These are phyloP conservation scores for Xenopus laevis DNA, from an alignment of 2,113 vertebrate genomes.

Conservation along the genomic window DNA sequence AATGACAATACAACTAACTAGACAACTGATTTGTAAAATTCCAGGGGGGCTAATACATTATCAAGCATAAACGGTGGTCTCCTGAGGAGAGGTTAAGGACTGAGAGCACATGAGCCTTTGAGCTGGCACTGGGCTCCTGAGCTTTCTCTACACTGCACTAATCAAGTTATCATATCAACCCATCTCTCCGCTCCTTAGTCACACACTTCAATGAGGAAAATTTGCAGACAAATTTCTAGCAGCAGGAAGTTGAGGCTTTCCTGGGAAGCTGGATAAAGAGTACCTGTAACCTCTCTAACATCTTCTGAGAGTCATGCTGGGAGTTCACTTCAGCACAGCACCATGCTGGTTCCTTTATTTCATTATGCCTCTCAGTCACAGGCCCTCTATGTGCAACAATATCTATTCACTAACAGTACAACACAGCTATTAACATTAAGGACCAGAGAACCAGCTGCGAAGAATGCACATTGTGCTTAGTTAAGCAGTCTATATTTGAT, in stretches of 20 bases:
- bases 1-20: constrained; percentile 52
- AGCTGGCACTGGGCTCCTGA: constrained; percentile 63
- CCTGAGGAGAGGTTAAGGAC: constrained; percentile 84
- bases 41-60: constrained; percentile 63
- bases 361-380: constrained; percentile 70
- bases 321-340: constrained; percentile 70
- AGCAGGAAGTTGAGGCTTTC: constrained; percentile 76
- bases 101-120: constrained; percentile 68
- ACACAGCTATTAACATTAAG: constrained; percentile 43
- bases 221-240: constrained; percentile 89
- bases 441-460: constrained; percentile 38
- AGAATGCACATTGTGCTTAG: not conserved
- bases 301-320: constrained; percentile 63
- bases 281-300: constrained; percentile 78
- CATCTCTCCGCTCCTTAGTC: constrained; percentile 72
- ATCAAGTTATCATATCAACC: constrained; percentile 93
- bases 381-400: constrained; percentile 51
- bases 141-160: constrained; percentile 75
- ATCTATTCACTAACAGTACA: constrained; percentile 41
- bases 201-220: constrained; percentile 75
- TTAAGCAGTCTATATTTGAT: not conserved
- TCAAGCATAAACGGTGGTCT: constrained; percentile 69
- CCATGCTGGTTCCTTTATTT: constrained; percentile 82
- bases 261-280: constrained; percentile 76
- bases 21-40: constrained; percentile 57